phyloP scores from a whole-genome alignment of 2,797 vertebrate genomes.

The Danio kyathit region DNA sequence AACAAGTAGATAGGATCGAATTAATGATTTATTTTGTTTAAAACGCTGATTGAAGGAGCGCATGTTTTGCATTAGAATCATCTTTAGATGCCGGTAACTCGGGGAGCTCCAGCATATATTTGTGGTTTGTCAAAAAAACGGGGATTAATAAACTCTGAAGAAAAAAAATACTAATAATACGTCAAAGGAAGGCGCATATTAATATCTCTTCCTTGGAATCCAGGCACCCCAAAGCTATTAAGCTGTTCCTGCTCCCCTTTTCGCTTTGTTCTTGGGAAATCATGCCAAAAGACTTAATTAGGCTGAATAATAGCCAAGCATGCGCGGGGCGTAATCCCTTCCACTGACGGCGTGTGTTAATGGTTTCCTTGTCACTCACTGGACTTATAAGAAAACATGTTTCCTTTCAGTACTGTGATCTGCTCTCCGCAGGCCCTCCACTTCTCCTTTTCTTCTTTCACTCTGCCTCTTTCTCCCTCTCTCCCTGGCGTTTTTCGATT shows the following conservation, averaged over 20 bases:
- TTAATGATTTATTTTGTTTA: not conserved
- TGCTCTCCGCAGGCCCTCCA: slow-evolving; percentile 61
- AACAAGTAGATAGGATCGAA: slow-evolving; percentile 6
- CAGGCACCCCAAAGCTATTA: slow-evolving; percentile 71
- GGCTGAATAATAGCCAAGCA: slow-evolving; percentile 83
- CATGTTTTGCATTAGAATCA: slow-evolving; percentile 11
- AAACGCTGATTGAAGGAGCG: slow-evolving; percentile 16
- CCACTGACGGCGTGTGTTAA: slow-evolving; percentile 77
- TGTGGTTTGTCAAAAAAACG: slow-evolving; percentile 41
- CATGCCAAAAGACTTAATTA: slow-evolving; percentile 84
- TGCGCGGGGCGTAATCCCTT: slow-evolving; percentile 82
- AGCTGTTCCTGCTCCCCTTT: slow-evolving; percentile 79
- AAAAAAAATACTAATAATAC: slow-evolving; percentile 43
- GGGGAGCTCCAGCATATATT: slow-evolving; percentile 20
- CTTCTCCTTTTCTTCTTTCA: slow-evolving; percentile 55
- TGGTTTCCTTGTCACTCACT: slow-evolving; percentile 85
- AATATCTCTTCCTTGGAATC: slow-evolving; percentile 65
- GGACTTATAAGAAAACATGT: slow-evolving; percentile 77
- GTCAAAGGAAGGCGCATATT: slow-evolving; percentile 63
- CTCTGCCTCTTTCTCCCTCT: slow-evolving; percentile 28
- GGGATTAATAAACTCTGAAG: slow-evolving; percentile 57
- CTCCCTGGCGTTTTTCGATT: slow-evolving; percentile 51
- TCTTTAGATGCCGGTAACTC: slow-evolving; percentile 10
- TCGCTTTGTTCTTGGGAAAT: slow-evolving; percentile 80
- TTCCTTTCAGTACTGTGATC: slow-evolving; percentile 66